Base-by-base conservation (phyloP, 2,113 vertebrate species). In the Platycercus adscitus region DNA sequence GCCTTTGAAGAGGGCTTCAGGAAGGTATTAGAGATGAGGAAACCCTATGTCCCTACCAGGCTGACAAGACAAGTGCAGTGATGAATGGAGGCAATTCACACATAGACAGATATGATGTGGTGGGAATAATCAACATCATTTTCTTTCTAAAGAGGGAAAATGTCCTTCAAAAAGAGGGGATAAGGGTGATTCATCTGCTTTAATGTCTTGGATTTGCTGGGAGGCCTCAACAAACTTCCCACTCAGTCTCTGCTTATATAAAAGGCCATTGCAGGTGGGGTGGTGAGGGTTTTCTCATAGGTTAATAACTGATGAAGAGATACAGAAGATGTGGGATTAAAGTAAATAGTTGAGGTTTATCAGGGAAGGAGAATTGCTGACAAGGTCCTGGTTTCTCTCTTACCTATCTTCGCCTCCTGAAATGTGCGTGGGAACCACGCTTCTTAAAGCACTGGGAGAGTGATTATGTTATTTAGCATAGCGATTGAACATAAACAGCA, bases 101-200 rank as follows among this genome's bases (percentile, higher is more conserved):
- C 1, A 2, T 1, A 2, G 20, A 9, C 29, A 82, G 21, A 7
- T 53, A 4, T 1, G 4, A 8, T 63, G 12, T 1, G 2, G 20
- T 68, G 77, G 46, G 41, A 81, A 19, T 24, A 39, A 49, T 17
- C 64, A 12, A 4, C 2, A 0, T 25, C 44, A 17, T 20, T 60
- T 79, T 58, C 33, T 35, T 61, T 25, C 23, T 33, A 55, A 31
- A 31, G 66, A 63, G 29, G 64, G 76, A 77, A 81, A 20, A 13
- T 2, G 2, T 64, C 78, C 77, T 68, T 60, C 61, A 52, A 33
- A 63, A 75, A 25, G 72, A 55, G 12, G 29, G 53, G 66, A 68
- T 24, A 21, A 35, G 53, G 79, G 43, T 79, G 83, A 79, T 73
- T 83, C 79, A 64, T 56, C 60, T 69, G 53, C 24, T 69, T n/a